Conservation (phyloP, 2,113 vertebrate species). For the Montifringilla adamsi region DNA sequence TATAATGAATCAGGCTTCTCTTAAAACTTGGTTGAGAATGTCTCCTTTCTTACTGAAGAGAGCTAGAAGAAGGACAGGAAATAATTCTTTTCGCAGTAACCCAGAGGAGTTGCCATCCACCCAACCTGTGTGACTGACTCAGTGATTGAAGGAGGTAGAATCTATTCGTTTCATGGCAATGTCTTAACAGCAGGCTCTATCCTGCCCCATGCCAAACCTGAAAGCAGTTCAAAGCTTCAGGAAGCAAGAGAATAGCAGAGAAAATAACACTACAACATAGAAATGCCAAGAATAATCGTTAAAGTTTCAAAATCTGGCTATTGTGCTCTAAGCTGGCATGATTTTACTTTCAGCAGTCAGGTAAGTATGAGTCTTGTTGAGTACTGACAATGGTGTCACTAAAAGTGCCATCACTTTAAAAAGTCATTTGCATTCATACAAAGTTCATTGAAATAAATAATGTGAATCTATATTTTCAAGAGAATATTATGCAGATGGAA, state of each 20-base stretch:
- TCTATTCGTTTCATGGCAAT: background rate
- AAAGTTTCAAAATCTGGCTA: background rate
- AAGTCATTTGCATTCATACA: background rate
- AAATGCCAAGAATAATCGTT: background rate
- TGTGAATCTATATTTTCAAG: background rate
- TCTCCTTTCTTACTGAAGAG: background rate
- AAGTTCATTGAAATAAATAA: background rate
- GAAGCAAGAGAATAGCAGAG: background rate
- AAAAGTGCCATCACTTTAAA: background rate
- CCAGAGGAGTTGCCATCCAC: background rate
- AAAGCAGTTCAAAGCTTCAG: background rate
- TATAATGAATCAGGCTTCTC: background rate
- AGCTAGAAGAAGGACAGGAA: background rate
- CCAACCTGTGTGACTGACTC: background rate
- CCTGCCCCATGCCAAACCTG: background rate
- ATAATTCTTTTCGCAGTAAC: background rate
- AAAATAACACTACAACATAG: background rate
- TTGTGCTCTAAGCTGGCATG: background rate
- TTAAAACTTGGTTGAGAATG: background rate
- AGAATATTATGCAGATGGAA: background rate
- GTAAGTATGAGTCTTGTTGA: background rate
- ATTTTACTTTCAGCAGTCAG: background rate
- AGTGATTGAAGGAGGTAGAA: background rate
- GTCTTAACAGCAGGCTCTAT: background rate
- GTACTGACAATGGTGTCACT: background rate